Conservation (phyloP, 2,113 vertebrate species). For the Psephotus haematonotus region DNA sequence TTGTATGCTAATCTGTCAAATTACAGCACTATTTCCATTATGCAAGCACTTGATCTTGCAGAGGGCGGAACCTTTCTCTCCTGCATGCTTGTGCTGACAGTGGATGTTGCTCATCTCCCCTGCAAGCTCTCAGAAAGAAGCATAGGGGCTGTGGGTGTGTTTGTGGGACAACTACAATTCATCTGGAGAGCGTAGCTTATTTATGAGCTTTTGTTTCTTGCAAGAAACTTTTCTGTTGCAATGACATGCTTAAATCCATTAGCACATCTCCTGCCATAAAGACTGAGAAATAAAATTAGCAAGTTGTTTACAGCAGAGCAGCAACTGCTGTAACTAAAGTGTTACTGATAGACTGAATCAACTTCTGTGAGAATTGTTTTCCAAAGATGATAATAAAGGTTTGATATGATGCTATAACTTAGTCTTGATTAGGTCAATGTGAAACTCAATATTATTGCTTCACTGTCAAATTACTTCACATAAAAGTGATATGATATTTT, state of each 20-base stretch:
- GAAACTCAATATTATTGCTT: neutral
- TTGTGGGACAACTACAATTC: neutral
- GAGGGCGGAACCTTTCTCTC: neutral
- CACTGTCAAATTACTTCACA: neutral
- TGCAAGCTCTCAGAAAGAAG: neutral
- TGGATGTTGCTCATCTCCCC: neutral
- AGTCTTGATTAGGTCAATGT: neutral
- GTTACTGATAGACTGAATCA: neutral
- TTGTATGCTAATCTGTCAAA: neutral
- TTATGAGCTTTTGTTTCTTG: neutral
- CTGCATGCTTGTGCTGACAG: neutral
- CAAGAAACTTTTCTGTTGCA: neutral
- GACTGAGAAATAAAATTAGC: conserved; percentile 22
- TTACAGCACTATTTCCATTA: neutral
- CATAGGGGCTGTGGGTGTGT: neutral
- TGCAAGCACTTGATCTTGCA: neutral
- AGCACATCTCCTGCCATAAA: neutral
- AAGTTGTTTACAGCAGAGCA: conserved; percentile 22
- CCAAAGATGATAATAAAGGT: neutral
- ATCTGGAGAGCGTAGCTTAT: neutral
- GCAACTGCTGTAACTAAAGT: neutral
- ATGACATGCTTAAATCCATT: neutral
- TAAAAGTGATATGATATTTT: conserved; percentile 12
- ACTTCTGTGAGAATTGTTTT: neutral
- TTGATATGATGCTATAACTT: neutral